Conservation (phyloP, 2,888 invertebrate species). For the Tiphia femorata region DNA sequence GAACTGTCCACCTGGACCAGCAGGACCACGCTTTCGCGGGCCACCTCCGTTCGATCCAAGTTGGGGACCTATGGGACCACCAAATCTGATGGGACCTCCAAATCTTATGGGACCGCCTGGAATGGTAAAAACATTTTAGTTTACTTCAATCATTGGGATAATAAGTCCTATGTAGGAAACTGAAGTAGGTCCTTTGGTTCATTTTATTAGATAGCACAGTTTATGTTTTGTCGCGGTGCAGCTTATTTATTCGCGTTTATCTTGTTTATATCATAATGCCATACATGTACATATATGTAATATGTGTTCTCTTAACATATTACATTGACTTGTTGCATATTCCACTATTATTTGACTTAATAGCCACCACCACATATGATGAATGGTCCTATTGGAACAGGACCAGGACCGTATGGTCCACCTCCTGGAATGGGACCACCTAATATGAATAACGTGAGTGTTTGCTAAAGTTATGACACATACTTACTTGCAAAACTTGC, state of each 20-base stretch:
- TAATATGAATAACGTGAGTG: slow-evolving; percentile 65
- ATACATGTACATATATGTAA: neutral
- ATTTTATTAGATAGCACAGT: too few relatives aligned
- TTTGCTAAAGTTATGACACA: slow-evolving; percentile 18
- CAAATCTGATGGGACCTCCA: slow-evolving; percentile 70
- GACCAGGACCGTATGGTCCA: slow-evolving; percentile 66
- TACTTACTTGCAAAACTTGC: neutral
- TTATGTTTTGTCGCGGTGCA: neutral
- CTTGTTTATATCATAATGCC: too few relatives aligned
- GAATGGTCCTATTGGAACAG: slow-evolving; percentile 65
- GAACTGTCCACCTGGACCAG: slow-evolving; percentile 66
- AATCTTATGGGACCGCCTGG: slow-evolving; percentile 69
- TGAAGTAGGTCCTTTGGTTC: neutral
- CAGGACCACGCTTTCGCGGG: slow-evolving; percentile 70
- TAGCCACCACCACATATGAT: slow-evolving; percentile 68
- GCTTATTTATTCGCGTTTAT: neutral
- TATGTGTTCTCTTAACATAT: neutral
- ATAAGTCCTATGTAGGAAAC: too few relatives aligned
- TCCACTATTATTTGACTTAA: slow-evolving; percentile 15
- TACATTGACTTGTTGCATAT: neutral
- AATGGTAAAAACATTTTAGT: slow-evolving; percentile 60
- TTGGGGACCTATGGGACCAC: slow-evolving; percentile 78
- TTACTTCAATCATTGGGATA: neutral
- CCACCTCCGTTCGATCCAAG: slow-evolving; percentile 77
- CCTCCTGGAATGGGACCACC: slow-evolving; percentile 74